Evolutionary conservation across 2,888 invertebrate species (phyloP), one percentile per base, ranked within the genome.

Genomic region (Cheilosia vernalis): DNA sequence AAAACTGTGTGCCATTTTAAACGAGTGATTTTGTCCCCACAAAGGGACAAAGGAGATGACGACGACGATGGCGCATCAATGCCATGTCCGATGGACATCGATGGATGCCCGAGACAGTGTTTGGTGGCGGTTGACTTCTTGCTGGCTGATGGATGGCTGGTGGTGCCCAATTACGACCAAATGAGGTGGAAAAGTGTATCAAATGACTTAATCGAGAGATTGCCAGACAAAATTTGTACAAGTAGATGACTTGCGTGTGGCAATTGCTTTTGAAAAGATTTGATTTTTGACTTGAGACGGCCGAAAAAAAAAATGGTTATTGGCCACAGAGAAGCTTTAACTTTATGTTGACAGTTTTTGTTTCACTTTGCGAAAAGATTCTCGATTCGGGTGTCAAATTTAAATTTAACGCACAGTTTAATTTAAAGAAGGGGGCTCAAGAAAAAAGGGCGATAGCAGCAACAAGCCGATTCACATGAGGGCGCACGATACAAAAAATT

Each of bases 181-280:
- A 92, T 92, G 91, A 92, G 90, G 91, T 91, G 92, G 91, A 91
- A 92, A 92, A 92, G 90, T 91, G 90, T 92, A 92, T 92, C 92
- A 90, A 92, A 92, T 92, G 90, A 92, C 92, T 89, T 90, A 90
- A 89, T 89, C 69, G 53, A 85, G 82, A 77, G 84, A 77, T 87
- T 84, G 79, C 72, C 64, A 87, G 85, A 85, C 85, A 72, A 69
- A 85, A 81, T 81, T 85, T 85, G 55, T 85, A 90, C 90, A 90
- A 91, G 90, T 90, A 89, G 90, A 90, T 92, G 91, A 90, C 90
- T 92, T 92, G 92, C 92, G 92, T 92, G 92, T 92, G 92, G 92
- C 91, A 92, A 92, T 92, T 91, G 91, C 90, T 89, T 90, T 92
- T 91, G 87, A 88, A 88, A 87, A 87, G 85, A 81, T 81, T 85